Base-by-base conservation (phyloP, 2,888 invertebrate species). In the Acronicta aceris region DNA sequence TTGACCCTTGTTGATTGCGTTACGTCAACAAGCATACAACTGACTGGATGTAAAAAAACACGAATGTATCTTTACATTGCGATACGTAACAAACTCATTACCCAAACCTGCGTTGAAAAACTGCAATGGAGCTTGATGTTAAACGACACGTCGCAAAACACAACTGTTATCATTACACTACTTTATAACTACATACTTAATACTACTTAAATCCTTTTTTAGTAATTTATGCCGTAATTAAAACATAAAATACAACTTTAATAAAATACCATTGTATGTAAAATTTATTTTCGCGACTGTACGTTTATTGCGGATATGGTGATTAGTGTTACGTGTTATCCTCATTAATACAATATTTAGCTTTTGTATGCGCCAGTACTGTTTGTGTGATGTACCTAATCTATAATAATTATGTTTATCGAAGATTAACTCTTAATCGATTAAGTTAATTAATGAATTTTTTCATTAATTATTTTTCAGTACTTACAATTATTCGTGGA, bases 1-100 rank as follows among this genome's bases (percentile, higher is more conserved):
- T 86, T 85, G 88, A 85, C 87, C 81, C 69, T 57, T 43, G 71
- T 66, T 73, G 78, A 77, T 76, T 75, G 74, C 59, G 68, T 66
- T 59, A 70, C 69, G 49, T 57, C 64, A 73, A 50, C 60, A 59
- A 65, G 46, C 46, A 42, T 50, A 38, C 59, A 57, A 50, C 57
- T 36, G 38, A 36, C 30, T 17, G 33, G 16, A 42, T 45, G 54
- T 52, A 50, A 51, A n/a, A n/a, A 59, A 40, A 58, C 51, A 48
- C 56, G n/a, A 52, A 61, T 61, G 55, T 55, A 12, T 48, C 33
- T 40, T 43, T 65, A 16, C 59, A 59, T 61, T 56, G 48, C 60
- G 36, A 25, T 57, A 27, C 45, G 8, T 52, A 50, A 51, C 17
- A 15, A 16, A 40, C 38, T 30, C 21, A n/a, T 46, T 42, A 33